Base-by-base conservation (phyloP, 2,113 vertebrate genomes). In the Apistogramma diplotaenia region DNA sequence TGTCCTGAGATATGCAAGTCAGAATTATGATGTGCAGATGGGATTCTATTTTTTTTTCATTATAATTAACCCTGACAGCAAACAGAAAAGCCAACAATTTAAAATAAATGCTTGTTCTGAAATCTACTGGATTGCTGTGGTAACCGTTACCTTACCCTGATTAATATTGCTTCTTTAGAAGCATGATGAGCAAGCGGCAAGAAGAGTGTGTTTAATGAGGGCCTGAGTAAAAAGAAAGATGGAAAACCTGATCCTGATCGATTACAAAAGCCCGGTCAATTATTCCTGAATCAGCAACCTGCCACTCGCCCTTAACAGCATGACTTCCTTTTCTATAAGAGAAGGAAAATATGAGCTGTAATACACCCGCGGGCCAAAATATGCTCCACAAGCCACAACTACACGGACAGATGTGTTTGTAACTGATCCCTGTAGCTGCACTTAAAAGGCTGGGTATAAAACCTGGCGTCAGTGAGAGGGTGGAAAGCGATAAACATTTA, bases 221-320 rank as follows among this genome's bases (percentile, higher is more conserved):
- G 40, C 31, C 16, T 16, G 37, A 23, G 49, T 1, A 18, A 59
- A 59, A 18, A 59, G 55, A 53, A 19, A 72, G 37, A 58, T 6
- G 3, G 11, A 53, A 81, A 92, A 92, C 73, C 73, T 23, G 78
- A 84, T 40, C 31, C 73, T 25, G 29, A 93, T 91, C 85, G 84
- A 91, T 89, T 71, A 56, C 53, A 25, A n/a, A 56, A 70, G 84
- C 81, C 81, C 43, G 88, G 60, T 91, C 84, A 74, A 82, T 92
- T 87, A 92, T 5, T 79, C 37, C 43, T 49, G 81, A 83, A 86
- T 89, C 74, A 57, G 76, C 89, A 73, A 83, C 46, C 80, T 84
- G 88, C 85, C 88, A 78, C 78, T 79, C 21, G 27, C 60, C 77
- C 40, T 43, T 11, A 82, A 55, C 49, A 72, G 51, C 61, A 59